A percentile compares a stretch with the other conserved stretches of the same genome.
Evolutionary conservation across 2,113 vertebrate species (phyloP).

Genomic region (Colistium nudipinnis): DNA sequence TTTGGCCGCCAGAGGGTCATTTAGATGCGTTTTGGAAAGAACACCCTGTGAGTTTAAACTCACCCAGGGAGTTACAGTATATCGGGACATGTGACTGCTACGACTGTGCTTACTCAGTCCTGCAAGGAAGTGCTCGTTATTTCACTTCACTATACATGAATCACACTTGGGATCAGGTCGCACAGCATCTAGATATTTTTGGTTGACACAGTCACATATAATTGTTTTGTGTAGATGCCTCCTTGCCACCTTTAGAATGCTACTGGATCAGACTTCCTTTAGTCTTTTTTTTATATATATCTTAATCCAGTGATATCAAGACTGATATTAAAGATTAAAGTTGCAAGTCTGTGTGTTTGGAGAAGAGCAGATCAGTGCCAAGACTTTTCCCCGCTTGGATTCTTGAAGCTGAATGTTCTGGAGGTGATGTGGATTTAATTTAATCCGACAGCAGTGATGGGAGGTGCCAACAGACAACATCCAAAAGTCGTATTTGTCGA

Average conservation of each 20-base stretch:
- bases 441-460: slow-evolving; percentile 50
- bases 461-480: slow-evolving; percentile 39
- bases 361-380: slow-evolving; percentile 16
- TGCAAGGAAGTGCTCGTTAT: slow-evolving; percentile 59
- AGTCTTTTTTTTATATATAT: not conserved
- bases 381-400: slow-evolving; percentile 21
- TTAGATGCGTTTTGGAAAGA: no score
- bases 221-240: no score
- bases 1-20: slow-evolving; percentile 43
- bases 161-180: slow-evolving; percentile 41
- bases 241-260: no score
- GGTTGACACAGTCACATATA: no score
- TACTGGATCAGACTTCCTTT: not conserved
- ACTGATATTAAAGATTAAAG: slow-evolving; percentile 19
- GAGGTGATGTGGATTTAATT: slow-evolving; percentile 44
- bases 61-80: no score
- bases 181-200: slow-evolving; percentile 43
- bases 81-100: slow-evolving; percentile 45
- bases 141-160: slow-evolving; percentile 49
- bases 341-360: slow-evolving; percentile 9
- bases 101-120: slow-evolving; percentile 64
- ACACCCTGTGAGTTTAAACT: no score
- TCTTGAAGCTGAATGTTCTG: slow-evolving; percentile 12
- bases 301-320: not conserved
- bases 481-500: slow-evolving; percentile 20